Percentiles rank a stretch among this genome's conserved stretches.
These are phyloP conservation scores for Bradypus variegatus DNA, from an alignment of 2,797 vertebrate genomes.

Conservation along the genomic window DNA sequence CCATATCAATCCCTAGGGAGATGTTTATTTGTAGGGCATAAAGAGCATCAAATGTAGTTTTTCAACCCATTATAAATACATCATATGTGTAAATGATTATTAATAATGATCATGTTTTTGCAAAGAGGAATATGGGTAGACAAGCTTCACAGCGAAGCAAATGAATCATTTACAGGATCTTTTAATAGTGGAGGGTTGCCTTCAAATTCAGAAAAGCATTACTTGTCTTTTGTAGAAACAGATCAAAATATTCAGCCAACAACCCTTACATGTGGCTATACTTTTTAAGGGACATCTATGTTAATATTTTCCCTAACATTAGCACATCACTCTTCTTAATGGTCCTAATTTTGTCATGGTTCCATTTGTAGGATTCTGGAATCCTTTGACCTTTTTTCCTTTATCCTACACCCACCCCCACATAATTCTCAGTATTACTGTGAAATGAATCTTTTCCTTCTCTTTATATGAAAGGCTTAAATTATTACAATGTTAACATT, in stretches of 20 bases:
- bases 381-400: not conserved
- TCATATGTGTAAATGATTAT: not conserved
- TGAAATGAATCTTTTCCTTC: constrained; percentile 21
- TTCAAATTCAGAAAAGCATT: constrained; percentile 15
- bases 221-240: constrained; percentile 5
- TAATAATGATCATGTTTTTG: not conserved
- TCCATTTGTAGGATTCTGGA: not conserved
- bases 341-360: not conserved
- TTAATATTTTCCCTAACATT: constrained; percentile 1
- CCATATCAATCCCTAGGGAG: too few species aligned
- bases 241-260: not conserved
- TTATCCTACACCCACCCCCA: not conserved
- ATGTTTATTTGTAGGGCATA: constrained; percentile 34
- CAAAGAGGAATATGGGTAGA: not conserved
- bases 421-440: not conserved
- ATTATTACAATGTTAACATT: not conserved
- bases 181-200: not conserved
- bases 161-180: not conserved
- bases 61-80: constrained; percentile 32
- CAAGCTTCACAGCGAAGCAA: constrained; percentile 2
- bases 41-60: constrained; percentile 49
- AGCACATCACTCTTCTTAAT: not conserved
- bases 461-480: not conserved
- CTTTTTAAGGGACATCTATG: not conserved
- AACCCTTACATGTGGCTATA: not conserved